phyloP scores from a whole-genome alignment of 2,113 vertebrate genomes.

The Seriola rivoliana region DNA sequence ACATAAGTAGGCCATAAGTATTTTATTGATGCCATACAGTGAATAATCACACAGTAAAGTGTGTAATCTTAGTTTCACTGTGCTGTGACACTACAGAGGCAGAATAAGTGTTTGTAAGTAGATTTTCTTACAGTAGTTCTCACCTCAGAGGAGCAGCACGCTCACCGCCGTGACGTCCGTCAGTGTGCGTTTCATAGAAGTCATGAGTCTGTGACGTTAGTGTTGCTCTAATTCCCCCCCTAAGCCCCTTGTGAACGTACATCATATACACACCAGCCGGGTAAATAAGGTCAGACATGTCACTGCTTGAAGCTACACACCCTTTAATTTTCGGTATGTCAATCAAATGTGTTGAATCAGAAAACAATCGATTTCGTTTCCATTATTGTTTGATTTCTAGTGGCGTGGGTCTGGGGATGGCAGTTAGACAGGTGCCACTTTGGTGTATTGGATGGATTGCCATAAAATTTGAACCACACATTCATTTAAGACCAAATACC shows the following conservation, averaged over 20 bases:
- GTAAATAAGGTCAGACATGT: neutral
- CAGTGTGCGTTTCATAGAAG: neutral
- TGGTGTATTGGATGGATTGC: too few species aligned
- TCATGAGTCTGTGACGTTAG: slow-evolving; percentile 11
- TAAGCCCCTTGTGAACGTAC: slow-evolving; percentile 16
- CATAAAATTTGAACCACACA: too few species aligned
- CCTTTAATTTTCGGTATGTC: neutral
- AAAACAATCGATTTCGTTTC: neutral
- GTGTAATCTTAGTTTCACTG: neutral
- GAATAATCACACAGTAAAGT: neutral
- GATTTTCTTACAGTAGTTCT: slow-evolving; percentile 18
- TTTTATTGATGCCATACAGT: neutral
- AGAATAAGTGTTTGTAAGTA: slow-evolving; percentile 22
- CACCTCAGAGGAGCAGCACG: neutral
- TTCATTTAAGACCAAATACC: too few species aligned
- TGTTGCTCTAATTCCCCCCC: slow-evolving; percentile 17
- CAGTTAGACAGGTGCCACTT: too few species aligned
- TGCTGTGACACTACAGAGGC: neutral
- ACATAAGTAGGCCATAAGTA: too few species aligned
- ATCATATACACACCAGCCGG: neutral
- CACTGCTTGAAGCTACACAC: neutral
- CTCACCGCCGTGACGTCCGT: slow-evolving; percentile 9
- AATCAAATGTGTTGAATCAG: neutral
- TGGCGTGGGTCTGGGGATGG: too few species aligned
- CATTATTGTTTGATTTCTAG: neutral